Conservation (phyloP, 2,113 vertebrate genomes). For the Entelurus aequoreus region DNA sequence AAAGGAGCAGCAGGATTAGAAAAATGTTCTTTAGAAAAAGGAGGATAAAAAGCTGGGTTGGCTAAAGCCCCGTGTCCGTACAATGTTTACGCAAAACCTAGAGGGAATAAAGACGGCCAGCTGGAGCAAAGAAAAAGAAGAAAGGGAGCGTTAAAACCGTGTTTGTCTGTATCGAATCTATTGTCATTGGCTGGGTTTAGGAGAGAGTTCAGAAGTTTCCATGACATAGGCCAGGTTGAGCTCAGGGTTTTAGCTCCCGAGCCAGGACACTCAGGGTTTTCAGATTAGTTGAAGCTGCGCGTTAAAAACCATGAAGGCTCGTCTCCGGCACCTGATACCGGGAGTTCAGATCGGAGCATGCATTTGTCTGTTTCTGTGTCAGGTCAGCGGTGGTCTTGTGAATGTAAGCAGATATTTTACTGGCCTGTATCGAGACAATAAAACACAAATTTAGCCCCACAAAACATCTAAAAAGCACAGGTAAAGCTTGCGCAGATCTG, state of each 20-base stretch:
- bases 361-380: conserved; percentile 29
- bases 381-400: not conserved
- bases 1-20: not conserved
- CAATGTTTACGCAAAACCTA: not conserved
- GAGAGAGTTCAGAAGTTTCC: conserved; percentile 52
- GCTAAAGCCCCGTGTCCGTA: conserved; percentile 2
- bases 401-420: conserved; percentile 2
- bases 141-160: conserved; percentile 7
- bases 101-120: not conserved
- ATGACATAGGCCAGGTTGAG: conserved; percentile 36
- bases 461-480: not conserved
- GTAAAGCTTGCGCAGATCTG: not conserved
- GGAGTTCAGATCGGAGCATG: conserved; percentile 36
- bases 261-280: conserved; percentile 32
- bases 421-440: conserved; percentile 10
- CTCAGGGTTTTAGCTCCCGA: conserved; percentile 23
- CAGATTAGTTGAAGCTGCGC: conserved; percentile 33
- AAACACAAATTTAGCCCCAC: not conserved
- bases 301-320: conserved; percentile 14
- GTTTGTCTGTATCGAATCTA: conserved; percentile 37
- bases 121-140: conserved; percentile 2
- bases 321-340: conserved; percentile 16
- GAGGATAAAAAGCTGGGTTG: conserved; percentile 9
- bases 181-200: conserved; percentile 46
- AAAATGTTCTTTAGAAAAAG: not conserved